Base-by-base conservation (phyloP, 1,140 invertebrate species). In the Brachionus calyciflorus region DNA sequence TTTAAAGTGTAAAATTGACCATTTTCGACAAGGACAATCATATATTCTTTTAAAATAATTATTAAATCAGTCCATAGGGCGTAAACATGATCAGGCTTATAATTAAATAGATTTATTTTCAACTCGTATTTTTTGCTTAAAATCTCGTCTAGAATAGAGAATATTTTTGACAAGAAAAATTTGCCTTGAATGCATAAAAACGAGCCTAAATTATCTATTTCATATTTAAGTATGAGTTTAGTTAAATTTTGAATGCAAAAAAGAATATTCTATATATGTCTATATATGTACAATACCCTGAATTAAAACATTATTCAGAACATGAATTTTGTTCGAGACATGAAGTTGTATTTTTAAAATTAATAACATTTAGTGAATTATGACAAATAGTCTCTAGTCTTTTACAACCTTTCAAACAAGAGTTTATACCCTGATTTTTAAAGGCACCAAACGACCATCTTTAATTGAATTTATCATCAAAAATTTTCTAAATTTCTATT, bases 251-350 rank as follows among this genome's bases (percentile, higher is more conserved):
- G n/a, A n/a, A n/a, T n/a, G n/a, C n/a, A n/a, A n/a, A n/a, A n/a
- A n/a, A n/a, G n/a, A n/a, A n/a, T n/a, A n/a, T n/a, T n/a, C n/a
- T n/a, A n/a, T n/a, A n/a, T n/a, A n/a, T n/a, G n/a, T n/a, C n/a
- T n/a, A n/a, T n/a, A n/a, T n/a, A n/a, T n/a, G n/a, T n/a, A n/a
- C n/a, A n/a, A n/a, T n/a, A n/a, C n/a, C n/a, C n/a, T n/a, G n/a
- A n/a, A n/a, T n/a, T n/a, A n/a, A n/a, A n/a, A n/a, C n/a, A n/a
- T n/a, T n/a, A n/a, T n/a, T n/a, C n/a, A n/a, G n/a, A n/a, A n/a
- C n/a, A n/a, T 28, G 19, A 10, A 73, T 51, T 33, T 12, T 10
- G 6, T 46, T 78, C 48, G 5, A 83, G 84, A 80, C 84, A 85
- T 9, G 82, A 79, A 49, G 81, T n/a, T n/a, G n/a, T n/a, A n/a